phyloP scores from a whole-genome alignment of 2,113 vertebrate genomes.

The Clarias magur region DNA sequence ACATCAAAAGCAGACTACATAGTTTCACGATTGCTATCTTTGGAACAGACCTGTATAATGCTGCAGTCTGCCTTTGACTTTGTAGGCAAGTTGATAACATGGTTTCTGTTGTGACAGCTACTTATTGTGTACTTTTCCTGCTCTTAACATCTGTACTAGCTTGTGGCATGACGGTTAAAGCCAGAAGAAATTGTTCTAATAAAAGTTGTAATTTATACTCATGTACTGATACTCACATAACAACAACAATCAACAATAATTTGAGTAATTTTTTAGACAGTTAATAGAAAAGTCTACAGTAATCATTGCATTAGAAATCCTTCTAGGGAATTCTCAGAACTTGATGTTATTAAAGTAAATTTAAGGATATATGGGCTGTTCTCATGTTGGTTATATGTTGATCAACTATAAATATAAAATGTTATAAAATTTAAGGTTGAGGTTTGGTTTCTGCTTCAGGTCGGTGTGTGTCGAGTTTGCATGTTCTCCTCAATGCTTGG shows the following conservation, averaged over 20 bases:
- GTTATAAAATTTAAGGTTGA: too few relatives aligned
- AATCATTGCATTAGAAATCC: neutral
- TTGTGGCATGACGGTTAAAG: neutral
- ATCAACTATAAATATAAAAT: too few relatives aligned
- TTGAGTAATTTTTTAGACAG: neutral
- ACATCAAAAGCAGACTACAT: conserved; percentile 37
- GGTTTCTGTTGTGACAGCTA: conserved; percentile 17
- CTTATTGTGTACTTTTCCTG: conserved; percentile 2
- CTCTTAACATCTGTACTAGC: neutral
- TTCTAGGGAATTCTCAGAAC: neutral
- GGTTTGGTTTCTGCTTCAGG: too few relatives aligned
- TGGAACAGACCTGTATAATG: conserved; percentile 10
- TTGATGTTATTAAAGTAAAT: neutral
- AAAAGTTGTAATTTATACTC: neutral
- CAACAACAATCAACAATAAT: neutral
- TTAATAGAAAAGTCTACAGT: neutral
- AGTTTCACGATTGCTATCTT: conserved; percentile 46
- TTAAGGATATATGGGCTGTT: neutral
- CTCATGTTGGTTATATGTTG: too few relatives aligned
- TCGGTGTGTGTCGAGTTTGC: too few relatives aligned
- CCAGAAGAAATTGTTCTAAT: neutral
- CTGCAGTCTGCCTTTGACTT: conserved; percentile 24
- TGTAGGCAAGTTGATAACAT: conserved; percentile 31
- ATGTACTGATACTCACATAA: too few relatives aligned
- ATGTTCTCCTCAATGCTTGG: too few relatives aligned